A percentile compares a stretch with the other conserved stretches of the same genome.
Evolutionary conservation across 2,888 invertebrate genomes (phyloP).

Genomic region (Tetropium fuscum): DNA sequence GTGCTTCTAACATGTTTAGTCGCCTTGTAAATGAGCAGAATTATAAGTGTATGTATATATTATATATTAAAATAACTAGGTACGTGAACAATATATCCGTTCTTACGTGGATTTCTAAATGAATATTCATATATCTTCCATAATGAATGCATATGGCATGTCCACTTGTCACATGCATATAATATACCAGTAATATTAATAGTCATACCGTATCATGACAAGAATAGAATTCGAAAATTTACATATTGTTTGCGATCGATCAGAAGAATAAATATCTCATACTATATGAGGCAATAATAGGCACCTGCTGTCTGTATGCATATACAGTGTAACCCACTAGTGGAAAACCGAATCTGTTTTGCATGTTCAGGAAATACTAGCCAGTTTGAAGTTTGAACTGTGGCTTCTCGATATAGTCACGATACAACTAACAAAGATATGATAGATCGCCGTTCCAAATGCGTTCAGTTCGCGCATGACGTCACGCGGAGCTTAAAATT

Average conservation of each 20-base stretch:
- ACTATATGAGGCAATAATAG: neutral
- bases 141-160: slow-evolving; percentile 54
- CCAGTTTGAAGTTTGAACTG: no score
- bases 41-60: slow-evolving; percentile 14
- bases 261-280: slow-evolving; percentile 9
- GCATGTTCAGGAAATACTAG: no score
- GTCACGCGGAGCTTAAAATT: no score
- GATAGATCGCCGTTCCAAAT: no score
- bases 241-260: slow-evolving; percentile 41
- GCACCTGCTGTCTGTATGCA: neutral
- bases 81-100: slow-evolving; percentile 15
- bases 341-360: no score
- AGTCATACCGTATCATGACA: slow-evolving; percentile 50
- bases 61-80: slow-evolving; percentile 13
- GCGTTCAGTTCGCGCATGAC: no score
- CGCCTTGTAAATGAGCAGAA: neutral
- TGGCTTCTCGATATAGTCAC: no score
- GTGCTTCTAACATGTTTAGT: neutral
- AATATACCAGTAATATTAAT: slow-evolving; percentile 51
- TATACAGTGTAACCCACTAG: no score
- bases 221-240: slow-evolving; percentile 50
- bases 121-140: slow-evolving; percentile 53
- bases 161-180: slow-evolving; percentile 54
- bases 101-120: slow-evolving; percentile 30
- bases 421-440: no score